Evolutionary conservation across 1,140 invertebrate genomes (phyloP), one percentile per base, ranked within the genome.

Genomic region (Drosophila lini): DNA sequence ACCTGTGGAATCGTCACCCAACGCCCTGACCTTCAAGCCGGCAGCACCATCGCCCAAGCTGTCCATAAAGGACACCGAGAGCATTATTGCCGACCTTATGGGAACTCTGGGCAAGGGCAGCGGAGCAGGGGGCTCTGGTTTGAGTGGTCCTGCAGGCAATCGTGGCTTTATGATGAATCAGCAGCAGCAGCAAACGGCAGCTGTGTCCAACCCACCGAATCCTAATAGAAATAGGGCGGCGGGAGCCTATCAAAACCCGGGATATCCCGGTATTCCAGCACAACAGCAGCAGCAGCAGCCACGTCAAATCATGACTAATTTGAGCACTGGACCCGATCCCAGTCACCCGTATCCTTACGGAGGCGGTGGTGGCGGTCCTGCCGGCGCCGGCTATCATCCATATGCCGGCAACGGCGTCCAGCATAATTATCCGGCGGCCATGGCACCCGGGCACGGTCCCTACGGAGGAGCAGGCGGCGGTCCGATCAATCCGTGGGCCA

Each of bases 1-100:
- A 32, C 65, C 81, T 0, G 56, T 76, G 4, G 47, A 71, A 16
- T 78, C 90, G 2, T 71, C 86, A 8, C 53, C 69, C 0, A 90
- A 78, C 70, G 71, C 83, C 2, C 50, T 91, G 11, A 89, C 90
- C 7, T 91, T 90, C 42, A 91, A 92, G 68, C 86, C 86, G n/a
- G 84, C 90, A 38, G 8, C 47, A 0, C 5, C 38, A 0, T 19
- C 58, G 10, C 36, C 93, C 1, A 93, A 94, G 59, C 92, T 92
- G 3, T 94, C 94, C 45, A 77, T 94, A 0, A 93, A 92, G 38
- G 94, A 95, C 60, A 94, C 94, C 0, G 95, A 95, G 76, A 93
- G 93, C 47, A 81, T 95, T 0, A 95, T 95, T 74, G 94, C 94
- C 3, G 95, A 94, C 74, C 93, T 95, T 8, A 95, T 95, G 94